Evolutionary conservation across 2,888 invertebrate genomes (phyloP).

Genomic region (Drosophila paracracens): DNA sequence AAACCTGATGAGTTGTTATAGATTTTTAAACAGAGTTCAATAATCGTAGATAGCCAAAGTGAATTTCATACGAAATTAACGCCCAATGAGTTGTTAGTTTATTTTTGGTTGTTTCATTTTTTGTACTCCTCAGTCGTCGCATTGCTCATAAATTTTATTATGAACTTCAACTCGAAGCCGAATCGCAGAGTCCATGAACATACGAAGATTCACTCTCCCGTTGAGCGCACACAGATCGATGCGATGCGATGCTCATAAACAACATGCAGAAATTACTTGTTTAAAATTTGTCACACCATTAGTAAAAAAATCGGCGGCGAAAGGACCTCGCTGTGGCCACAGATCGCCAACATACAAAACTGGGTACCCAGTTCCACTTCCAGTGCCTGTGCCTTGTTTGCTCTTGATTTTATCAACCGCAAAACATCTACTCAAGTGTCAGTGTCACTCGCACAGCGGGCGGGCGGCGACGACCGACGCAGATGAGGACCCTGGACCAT

Average conservation of each 20-base stretch:
- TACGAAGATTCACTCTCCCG: conserved; percentile 58
- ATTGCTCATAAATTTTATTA: conserved; percentile 81
- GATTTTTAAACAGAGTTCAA: conserved; percentile 75
- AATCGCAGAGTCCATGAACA: conserved; percentile 37
- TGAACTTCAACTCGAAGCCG: conserved; percentile 59
- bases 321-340: conserved; percentile 72
- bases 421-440: conserved; percentile 83
- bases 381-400: conserved; percentile 68
- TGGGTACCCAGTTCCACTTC: conserved; percentile 36
- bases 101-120: conserved; percentile 13
- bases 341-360: conserved; percentile 27
- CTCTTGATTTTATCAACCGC: conserved; percentile 83
- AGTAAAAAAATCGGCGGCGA: conserved; percentile 80
- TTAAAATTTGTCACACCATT: conserved; percentile 83
- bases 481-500: conserved; percentile 66
- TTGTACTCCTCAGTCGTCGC: conserved; percentile 43
- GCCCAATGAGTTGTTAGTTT: conserved; percentile 33
- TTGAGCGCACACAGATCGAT: conserved; percentile 58
- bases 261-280: conserved; percentile 82
- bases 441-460: conserved; percentile 82
- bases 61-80: conserved; percentile 61
- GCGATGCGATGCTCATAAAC: conserved; percentile 78
- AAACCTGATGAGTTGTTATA: conserved; percentile 79
- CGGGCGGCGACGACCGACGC: conserved; percentile 69
- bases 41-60: conserved; percentile 57